Conservation (phyloP, 2,797 vertebrate genomes). For the Chrosomus eos region DNA sequence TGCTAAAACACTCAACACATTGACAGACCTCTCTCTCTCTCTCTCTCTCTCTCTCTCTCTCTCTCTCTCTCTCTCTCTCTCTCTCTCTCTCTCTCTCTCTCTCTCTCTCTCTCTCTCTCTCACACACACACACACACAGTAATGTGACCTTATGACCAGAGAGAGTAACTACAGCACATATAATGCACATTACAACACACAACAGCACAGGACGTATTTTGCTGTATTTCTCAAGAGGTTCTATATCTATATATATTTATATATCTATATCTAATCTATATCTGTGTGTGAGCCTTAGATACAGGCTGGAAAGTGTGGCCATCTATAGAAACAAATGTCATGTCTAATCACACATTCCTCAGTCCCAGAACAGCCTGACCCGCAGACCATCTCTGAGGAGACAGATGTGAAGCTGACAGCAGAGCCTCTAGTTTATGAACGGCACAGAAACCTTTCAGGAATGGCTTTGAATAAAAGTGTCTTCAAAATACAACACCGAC, state of each 20-base stretch:
- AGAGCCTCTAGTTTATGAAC: background rate
- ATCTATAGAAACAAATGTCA: background rate
- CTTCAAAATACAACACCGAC: background rate
- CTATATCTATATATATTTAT: too few relatives aligned
- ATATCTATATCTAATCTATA: too few relatives aligned
- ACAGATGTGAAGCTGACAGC: background rate
- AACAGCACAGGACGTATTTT: background rate
- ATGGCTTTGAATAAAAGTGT: background rate
- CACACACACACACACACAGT: background rate
- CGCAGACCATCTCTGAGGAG: background rate
- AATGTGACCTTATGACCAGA: too few relatives aligned
- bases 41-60: too few relatives aligned
- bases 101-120: too few relatives aligned
- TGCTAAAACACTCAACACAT: background rate
- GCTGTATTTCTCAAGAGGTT: background rate
- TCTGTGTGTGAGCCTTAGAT: background rate
- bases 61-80: background rate
- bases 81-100: background rate
- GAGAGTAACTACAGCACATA: background rate
- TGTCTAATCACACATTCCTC: background rate
- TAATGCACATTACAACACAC: background rate
- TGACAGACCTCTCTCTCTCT: too few relatives aligned
- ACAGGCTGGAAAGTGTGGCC: background rate
- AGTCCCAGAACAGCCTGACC: constrained; percentile 7
- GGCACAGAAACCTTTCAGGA: background rate